Percentiles rank a stretch among this genome's conserved stretches.
These are phyloP conservation scores for Tupaia chinensis DNA, from an alignment of 2,113 vertebrate genomes.

Conservation along the genomic window DNA sequence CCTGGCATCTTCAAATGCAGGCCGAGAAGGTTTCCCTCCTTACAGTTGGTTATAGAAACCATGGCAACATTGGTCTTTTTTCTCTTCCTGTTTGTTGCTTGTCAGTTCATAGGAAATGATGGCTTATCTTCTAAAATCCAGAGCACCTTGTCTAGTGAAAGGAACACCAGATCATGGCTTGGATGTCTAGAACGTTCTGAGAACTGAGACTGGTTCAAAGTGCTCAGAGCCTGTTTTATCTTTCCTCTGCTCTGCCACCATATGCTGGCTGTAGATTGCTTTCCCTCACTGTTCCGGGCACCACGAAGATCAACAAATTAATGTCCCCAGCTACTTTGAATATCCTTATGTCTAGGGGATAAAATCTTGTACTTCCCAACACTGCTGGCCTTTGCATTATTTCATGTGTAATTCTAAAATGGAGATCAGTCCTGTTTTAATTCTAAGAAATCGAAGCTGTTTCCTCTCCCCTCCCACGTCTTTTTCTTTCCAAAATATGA, in stretches of 20 bases:
- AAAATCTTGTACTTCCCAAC: not conserved
- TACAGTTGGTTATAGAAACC: conserved; percentile 11
- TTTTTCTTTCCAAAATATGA: not conserved
- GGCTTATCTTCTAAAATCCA: not conserved
- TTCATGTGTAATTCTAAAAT: not conserved
- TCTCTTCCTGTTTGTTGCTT: not conserved
- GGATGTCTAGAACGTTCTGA: not conserved
- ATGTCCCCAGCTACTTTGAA: not conserved
- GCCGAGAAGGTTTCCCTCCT: not conserved
- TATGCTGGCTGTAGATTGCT: not conserved
- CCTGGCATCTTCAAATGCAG: not conserved
- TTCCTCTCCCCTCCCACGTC: rapidly evolving
- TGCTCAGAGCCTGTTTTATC: not conserved
- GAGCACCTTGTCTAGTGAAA: conserved; percentile 1
- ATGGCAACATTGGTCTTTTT: not conserved
- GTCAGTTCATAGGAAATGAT: not conserved
- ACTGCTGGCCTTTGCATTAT: not conserved
- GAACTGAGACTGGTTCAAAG: not conserved
- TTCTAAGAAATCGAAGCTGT: conserved; percentile 31
- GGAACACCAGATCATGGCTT: not conserved
- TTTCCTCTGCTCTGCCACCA: not conserved
- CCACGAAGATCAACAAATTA: not conserved
- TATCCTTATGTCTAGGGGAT: conserved; percentile 17
- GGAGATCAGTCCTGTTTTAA: not conserved
- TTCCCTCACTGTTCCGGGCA: not conserved